A percentile compares a stretch with the other conserved stretches of the same genome.
Evolutionary conservation across 2,888 invertebrate genomes (phyloP).

Genomic region (Apotomis betuletana): DNA sequence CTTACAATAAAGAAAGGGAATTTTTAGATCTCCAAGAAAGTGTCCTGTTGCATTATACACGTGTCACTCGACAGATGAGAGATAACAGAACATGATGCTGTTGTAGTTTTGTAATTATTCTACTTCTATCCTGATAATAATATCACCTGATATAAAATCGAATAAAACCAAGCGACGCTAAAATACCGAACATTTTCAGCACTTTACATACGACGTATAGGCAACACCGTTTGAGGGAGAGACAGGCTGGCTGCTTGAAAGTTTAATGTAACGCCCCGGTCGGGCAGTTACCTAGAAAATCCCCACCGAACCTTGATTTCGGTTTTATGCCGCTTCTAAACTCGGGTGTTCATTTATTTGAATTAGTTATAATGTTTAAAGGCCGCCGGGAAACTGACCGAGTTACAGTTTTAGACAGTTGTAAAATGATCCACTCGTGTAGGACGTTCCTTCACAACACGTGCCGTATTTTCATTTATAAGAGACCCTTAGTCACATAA

Average conservation of each 20-base stretch:
- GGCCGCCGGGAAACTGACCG: constrained; percentile 32
- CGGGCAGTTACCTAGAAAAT: constrained; percentile 63
- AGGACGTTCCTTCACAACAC: no score
- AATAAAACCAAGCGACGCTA: no score
- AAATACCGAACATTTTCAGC: neutral
- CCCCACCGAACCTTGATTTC: constrained; percentile 64
- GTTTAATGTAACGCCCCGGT: constrained; percentile 69
- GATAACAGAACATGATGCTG: no score
- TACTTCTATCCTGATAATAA: no score
- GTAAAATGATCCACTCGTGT: constrained; percentile 17
- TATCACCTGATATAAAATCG: no score
- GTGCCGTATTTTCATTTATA: neutral
- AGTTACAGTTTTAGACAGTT: constrained; percentile 29
- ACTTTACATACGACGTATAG: neutral
- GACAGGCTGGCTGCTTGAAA: constrained; percentile 64
- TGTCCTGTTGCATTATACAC: no score
- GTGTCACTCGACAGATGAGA: no score
- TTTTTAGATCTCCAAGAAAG: no score
- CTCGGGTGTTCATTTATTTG: constrained; percentile 63
- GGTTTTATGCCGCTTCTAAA: constrained; percentile 65
- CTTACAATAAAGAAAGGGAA: no score
- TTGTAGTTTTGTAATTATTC: no score
- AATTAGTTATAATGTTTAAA: constrained; percentile 55
- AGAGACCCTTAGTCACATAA: neutral
- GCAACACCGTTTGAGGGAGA: constrained; percentile 47